Evolutionary conservation across 2,888 invertebrate genomes (phyloP), one percentile per base, ranked within the genome.

Genomic region (Endomychus coccineus): DNA sequence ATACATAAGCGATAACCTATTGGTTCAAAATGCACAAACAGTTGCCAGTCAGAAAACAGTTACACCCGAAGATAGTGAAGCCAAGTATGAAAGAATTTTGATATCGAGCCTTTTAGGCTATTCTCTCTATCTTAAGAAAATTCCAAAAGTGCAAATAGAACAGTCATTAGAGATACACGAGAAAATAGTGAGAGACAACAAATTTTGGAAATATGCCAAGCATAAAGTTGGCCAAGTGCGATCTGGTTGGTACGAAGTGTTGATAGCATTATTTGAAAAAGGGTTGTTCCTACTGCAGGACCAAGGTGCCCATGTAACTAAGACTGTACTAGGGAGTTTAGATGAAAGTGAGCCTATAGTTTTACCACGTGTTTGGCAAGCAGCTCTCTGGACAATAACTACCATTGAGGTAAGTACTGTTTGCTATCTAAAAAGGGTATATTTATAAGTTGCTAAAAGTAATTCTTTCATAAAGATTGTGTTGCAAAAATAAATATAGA

Each of bases 281-380:
- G 71, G 70, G 24, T 62, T 69, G 7, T 64, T 67, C 45, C 63
- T 82, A 43, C 61, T 79, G 4, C 58, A 64, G 10, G 60, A 67
- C 28, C 71, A 75, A 52, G 75, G 75, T 22, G 63, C 67, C 37
- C 74, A 75, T 48, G 56, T 78, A 0, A 65, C 75, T 17, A 69
- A 71, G 2, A 62, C 73, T 10, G 73, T 79, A 22, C 74, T 86
- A 51, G 69, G 69, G 32, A 75, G 73, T 53, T 66, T 87, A 29
- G 80, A 82, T 58, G 83, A 83, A 55, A 70, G 67, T 12, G 84
- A 87, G 55, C 76, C 81, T 2, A 60, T 70, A 13, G 74, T 83
- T 15, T 69, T 80, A 31, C 71, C 77, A 0, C 69, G 74, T 42
- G 73, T 84, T 14, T 91, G 90, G 90, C 81, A 83, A 51, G 77